Base-by-base conservation (phyloP, 1,140 invertebrate genomes). In the Alviniconcha marisindica region DNA sequence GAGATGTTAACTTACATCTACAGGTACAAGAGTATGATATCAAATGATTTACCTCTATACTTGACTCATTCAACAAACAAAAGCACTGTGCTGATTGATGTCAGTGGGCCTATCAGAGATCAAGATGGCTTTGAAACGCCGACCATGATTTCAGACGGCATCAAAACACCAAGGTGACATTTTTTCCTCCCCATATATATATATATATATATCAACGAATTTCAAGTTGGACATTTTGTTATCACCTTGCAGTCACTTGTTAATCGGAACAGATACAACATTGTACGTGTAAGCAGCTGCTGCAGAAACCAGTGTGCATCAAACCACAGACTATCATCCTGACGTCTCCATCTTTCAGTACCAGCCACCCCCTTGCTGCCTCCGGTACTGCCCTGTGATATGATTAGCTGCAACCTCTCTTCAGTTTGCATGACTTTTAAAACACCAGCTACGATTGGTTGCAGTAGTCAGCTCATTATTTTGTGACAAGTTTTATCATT, bases 341-440 rank as follows among this genome's bases (percentile, higher is more conserved):
- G 33, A 12, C 36, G 38, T 2, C 15, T 40, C 4, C 36, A 14
- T 40, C 10, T 40, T 71, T 4, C 36, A 38, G 31, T 15, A 5
- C 24, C 10, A 71, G 18, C 5, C 36, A 60, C 5, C 5, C 5
- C 0, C 36, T 31, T 71, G 63, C 69, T 12, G 63, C 31, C 63
- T 66, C 63, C 33, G 28, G 28, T 12, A 66, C 28, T 71, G 69
- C 69, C 69, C 69, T 71, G 69, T 71, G 69, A 71, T 71, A 71
- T 18, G 36, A 36, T 71, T 40, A 33, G 69, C 69, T 71, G 69
- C 69, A 40, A 71, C 69, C 14, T 71, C 38, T 14, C 36, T 71
- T 33, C 7, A 3, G 3, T 7, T 15, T 66, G 63, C 5, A 3
- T 7, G 7, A 12, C 12, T 14, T n/a, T n/a, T 14, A 15, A 71